Percentiles rank a stretch among this genome's conserved stretches.
Evolutionary conservation across 2,113 vertebrate genomes (phyloP).

Genomic region (Nestor notabilis): DNA sequence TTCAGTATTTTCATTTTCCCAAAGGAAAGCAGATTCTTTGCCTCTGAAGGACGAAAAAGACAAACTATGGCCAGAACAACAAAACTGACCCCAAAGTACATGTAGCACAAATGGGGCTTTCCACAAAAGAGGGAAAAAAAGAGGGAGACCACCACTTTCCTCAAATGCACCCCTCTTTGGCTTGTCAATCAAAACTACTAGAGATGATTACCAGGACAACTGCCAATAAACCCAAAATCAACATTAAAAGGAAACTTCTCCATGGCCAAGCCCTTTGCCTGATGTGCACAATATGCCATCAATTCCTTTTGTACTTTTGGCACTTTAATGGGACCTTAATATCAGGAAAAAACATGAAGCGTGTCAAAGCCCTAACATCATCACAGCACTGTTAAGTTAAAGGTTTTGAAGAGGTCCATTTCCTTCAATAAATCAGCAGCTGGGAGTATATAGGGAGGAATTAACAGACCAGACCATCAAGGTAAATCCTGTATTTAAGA

Average conservation of each 20-base stretch:
- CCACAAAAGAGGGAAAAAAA: fast-evolving
- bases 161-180: neutral
- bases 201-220: neutral
- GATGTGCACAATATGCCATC: neutral
- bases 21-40: neutral
- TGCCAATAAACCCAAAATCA: neutral
- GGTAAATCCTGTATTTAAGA: neutral
- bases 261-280: neutral
- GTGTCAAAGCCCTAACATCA: neutral
- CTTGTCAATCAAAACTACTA: neutral
- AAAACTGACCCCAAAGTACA: neutral
- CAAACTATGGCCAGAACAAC: neutral
- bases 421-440: neutral
- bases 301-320: neutral
- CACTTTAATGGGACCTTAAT: neutral
- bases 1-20: neutral
- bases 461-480: neutral
- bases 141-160: neutral
- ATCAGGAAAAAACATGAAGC: neutral
- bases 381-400: neutral
- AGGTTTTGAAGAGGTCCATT: neutral
- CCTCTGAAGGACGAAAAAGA: neutral
- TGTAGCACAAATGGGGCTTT: fast-evolving
- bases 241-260: neutral
- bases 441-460: neutral